Conservation (phyloP, 1,140 invertebrate genomes). For the Zaprionus camerounensis region DNA sequence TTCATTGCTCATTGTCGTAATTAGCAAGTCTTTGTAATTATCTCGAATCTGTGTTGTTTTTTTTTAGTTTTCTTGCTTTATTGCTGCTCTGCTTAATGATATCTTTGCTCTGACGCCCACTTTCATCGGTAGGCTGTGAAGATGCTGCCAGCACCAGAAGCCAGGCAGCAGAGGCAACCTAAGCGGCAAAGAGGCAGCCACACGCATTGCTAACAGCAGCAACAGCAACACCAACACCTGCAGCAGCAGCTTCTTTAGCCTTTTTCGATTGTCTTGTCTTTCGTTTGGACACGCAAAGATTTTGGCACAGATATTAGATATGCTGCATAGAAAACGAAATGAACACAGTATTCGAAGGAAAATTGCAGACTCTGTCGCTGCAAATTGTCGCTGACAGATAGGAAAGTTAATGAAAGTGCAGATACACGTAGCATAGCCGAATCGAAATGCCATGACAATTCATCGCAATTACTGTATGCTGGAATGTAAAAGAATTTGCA, state of each 20-base stretch:
- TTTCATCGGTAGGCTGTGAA: conserved; percentile 63
- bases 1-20: conserved; percentile 74
- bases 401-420: conserved; percentile 65
- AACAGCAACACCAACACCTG: not conserved
- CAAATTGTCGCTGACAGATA: conserved; percentile 47
- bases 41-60: conserved; percentile 44
- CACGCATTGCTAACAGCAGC: conserved; percentile 2
- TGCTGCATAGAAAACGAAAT: conserved; percentile 70
- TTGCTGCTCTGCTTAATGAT: conserved; percentile 49
- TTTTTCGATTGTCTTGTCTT: conserved; percentile 45
- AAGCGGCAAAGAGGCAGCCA: not conserved
- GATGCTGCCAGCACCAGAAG: conserved; percentile 13
- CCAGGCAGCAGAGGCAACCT: not conserved
- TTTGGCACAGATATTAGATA: conserved; percentile 53
- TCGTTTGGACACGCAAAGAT: conserved; percentile 65
- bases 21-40: conserved; percentile 78
- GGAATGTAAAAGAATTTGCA: not conserved
- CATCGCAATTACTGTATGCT: conserved; percentile 8
- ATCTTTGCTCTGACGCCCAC: conserved; percentile 65
- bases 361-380: conserved; percentile 34
- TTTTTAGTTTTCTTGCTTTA: conserved; percentile 26
- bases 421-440: conserved; percentile 3
- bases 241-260: conserved; percentile 17
- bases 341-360: conserved; percentile 47
- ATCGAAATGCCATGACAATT: conserved; percentile 14